Evolutionary conservation across 2,888 invertebrate species (phyloP).

Genomic region (Linnaemya vulpina): DNA sequence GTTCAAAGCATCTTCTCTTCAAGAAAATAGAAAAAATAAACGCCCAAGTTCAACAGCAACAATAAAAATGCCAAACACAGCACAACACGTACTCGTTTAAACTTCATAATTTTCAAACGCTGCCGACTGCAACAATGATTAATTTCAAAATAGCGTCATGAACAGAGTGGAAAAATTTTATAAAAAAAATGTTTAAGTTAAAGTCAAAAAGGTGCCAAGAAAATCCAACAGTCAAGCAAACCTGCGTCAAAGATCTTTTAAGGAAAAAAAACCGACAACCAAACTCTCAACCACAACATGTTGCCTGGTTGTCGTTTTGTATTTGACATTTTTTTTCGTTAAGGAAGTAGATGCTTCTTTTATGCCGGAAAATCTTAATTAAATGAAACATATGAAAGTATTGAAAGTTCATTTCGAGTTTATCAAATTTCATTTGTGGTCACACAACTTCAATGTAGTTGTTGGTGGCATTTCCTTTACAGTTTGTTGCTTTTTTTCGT

Average conservation of each 20-base stretch:
- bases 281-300: conserved; percentile 33
- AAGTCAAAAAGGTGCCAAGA: conserved; percentile 39
- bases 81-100: not conserved
- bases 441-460: not conserved
- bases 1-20: conserved; percentile 61
- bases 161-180: conserved; percentile 1
- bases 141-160: conserved; percentile 8
- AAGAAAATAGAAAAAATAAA: not conserved
- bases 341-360: conserved; percentile 43
- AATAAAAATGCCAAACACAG: conserved; percentile 32
- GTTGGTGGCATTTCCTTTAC: not conserved
- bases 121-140: conserved; percentile 14
- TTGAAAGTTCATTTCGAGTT: conserved; percentile 21
- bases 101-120: conserved; percentile 40
- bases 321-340: conserved; percentile 36
- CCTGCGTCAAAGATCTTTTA: conserved; percentile 21
- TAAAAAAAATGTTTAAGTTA: not conserved
- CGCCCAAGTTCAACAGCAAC: conserved; percentile 62
- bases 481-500: not conserved
- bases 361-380: conserved; percentile 49
- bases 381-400: conserved; percentile 15
- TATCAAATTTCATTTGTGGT: conserved; percentile 21
- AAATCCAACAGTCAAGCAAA: conserved; percentile 30
- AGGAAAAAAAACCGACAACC: conserved; percentile 6
- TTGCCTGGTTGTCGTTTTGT: conserved; percentile 21